Conservation (phyloP, 1,140 invertebrate species). For the Diplogasteroides magnus region DNA sequence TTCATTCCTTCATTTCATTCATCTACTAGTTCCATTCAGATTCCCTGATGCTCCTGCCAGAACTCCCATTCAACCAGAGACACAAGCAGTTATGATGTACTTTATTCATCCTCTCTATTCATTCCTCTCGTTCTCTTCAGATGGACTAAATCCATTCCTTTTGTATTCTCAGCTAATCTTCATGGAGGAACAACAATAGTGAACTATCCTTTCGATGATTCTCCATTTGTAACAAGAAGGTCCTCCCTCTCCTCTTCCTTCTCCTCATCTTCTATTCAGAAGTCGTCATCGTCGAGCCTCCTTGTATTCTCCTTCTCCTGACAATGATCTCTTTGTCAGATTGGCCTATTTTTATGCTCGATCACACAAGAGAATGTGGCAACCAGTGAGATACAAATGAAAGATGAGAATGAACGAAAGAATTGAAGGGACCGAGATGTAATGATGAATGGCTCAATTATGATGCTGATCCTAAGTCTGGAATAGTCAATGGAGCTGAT, state of each 20-base stretch:
- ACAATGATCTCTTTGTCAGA: conserved; percentile 75
- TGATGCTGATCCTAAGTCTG: conserved; percentile 44
- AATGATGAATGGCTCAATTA: conserved; percentile 37
- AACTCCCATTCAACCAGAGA: conserved; percentile 66
- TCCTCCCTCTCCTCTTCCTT: too few relatives aligned
- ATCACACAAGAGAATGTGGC: conserved; percentile 42
- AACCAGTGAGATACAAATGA: conserved; percentile 15
- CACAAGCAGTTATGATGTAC: conserved; percentile 80
- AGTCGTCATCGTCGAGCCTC: conserved; percentile 8
- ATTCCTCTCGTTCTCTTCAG: too few relatives aligned
- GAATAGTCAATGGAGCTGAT: conserved; percentile 59
- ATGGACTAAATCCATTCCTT: conserved; percentile 77
- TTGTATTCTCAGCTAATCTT: conserved; percentile 89
- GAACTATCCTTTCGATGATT: conserved; percentile 84
- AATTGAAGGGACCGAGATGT: conserved; percentile 35
- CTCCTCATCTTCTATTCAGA: too few relatives aligned
- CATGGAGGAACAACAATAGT: conserved; percentile 80
- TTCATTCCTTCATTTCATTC: not conserved
- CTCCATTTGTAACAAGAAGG: conserved; percentile 61
- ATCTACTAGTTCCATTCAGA: not conserved
- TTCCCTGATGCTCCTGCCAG: conserved; percentile 22
- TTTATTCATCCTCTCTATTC: too few relatives aligned
- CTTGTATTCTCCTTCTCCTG: conserved; percentile 60
- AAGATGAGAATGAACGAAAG: not conserved
- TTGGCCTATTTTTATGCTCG: conserved; percentile 74